These are phyloP conservation scores for Danio kyathit DNA, from an alignment of 2,797 vertebrate species.

Conservation along the genomic window DNA sequence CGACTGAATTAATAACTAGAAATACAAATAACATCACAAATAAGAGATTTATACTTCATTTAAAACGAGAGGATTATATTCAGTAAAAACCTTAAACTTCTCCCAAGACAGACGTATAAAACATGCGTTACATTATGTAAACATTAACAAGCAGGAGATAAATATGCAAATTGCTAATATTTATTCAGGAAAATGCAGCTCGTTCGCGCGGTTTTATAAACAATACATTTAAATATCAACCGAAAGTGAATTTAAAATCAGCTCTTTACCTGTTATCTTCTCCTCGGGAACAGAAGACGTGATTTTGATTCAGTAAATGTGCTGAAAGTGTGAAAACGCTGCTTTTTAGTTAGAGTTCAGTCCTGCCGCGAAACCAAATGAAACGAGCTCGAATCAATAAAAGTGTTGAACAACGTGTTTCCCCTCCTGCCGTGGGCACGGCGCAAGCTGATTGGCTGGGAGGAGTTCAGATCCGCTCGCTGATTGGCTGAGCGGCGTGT, in stretches of 20 bases:
- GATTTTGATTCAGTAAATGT: slow-evolving; percentile 58
- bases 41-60: not conserved
- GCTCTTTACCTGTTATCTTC: slow-evolving; percentile 72
- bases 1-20: not conserved
- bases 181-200: not conserved
- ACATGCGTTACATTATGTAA: not conserved
- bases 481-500: slow-evolving; percentile 67
- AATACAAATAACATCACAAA: not conserved
- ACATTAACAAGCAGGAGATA: not conserved
- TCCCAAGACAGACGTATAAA: not conserved
- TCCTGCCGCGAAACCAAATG: slow-evolving; percentile 58
- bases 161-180: not conserved
- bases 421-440: slow-evolving; percentile 70
- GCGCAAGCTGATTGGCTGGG: slow-evolving; percentile 65
- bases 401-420: slow-evolving; percentile 82
- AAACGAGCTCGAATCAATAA: slow-evolving; percentile 76
- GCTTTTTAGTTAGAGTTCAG: slow-evolving; percentile 60
- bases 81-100: not conserved
- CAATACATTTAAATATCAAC: slow-evolving; percentile 60
- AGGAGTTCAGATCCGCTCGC: accelerated
- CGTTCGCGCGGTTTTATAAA: slow-evolving; percentile 30
- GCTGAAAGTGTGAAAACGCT: slow-evolving; percentile 61
- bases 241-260: slow-evolving; percentile 22
- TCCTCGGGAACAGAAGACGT: slow-evolving; percentile 64
- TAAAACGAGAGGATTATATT: too few relatives aligned